Evolutionary conservation across 92 coral and sea anemone genomes (phyloP).

Genomic region (Scolanthus callimorphus): DNA sequence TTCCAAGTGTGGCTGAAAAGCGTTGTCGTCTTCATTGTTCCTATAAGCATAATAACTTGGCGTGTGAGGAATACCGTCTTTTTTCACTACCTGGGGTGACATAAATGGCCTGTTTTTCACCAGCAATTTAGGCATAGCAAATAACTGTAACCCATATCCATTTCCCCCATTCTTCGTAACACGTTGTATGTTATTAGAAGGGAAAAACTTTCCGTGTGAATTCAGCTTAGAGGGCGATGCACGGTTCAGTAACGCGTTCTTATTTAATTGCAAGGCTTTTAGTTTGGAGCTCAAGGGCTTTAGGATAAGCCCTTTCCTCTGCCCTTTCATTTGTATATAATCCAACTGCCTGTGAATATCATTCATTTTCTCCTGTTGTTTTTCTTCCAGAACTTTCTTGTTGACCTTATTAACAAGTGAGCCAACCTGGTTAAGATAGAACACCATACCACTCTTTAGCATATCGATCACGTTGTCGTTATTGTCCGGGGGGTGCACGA

Average conservation of each 20-base stretch:
- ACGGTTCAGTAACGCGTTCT: not conserved
- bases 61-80: not conserved
- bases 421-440: conserved; percentile 10
- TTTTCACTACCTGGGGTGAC: not conserved
- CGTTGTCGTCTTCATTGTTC: too few relatives aligned
- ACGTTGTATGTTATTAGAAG: not conserved
- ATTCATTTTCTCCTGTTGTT: conserved; percentile 7
- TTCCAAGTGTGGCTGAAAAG: too few relatives aligned
- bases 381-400: not conserved
- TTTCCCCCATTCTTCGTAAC: too few relatives aligned
- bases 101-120: not conserved
- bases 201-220: too few relatives aligned
- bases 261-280: not conserved
- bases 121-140: too few relatives aligned
- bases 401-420: conserved; percentile 4
- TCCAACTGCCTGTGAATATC: not conserved
- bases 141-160: too few relatives aligned
- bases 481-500: conserved; percentile 1
- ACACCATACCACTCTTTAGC: conserved; percentile 20
- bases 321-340: not conserved
- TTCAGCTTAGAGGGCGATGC: not conserved
- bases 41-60: not conserved
- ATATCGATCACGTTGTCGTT: not conserved
- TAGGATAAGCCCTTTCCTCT: not conserved
- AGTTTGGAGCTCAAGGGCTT: not conserved